Conservation (phyloP, 2,797 vertebrate genomes). For the Muscicapa striata region DNA sequence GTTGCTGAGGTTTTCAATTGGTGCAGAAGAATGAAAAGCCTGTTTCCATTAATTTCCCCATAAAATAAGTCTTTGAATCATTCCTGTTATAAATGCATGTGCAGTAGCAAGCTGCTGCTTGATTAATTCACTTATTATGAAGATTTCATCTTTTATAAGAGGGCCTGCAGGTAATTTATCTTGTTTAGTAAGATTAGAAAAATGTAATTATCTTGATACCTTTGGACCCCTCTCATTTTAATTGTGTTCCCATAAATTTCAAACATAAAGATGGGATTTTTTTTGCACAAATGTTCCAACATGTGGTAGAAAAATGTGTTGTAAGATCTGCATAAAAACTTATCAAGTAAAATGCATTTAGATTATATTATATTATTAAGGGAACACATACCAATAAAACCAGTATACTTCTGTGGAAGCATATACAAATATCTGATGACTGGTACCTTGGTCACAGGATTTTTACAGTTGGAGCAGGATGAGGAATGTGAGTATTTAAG, state of each 20-base stretch:
- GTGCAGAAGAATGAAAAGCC: constrained; percentile 99
- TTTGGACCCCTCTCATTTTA: constrained; percentile 91
- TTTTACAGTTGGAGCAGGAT: constrained; percentile 37
- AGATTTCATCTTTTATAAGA: constrained; percentile 99
- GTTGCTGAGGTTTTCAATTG: constrained; percentile 99
- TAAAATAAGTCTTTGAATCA: constrained; percentile 91
- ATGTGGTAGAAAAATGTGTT: constrained; percentile 79
- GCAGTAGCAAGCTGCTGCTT: constrained; percentile 90
- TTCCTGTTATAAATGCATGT: constrained; percentile 88
- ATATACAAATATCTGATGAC: constrained; percentile 41
- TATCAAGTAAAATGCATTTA: constrained; percentile 69
- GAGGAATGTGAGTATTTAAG: constrained; percentile 1
- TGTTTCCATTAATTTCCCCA: constrained; percentile 99
- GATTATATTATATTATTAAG: constrained; percentile 48
- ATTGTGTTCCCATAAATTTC: constrained; percentile 87
- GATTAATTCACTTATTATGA: constrained; percentile 99
- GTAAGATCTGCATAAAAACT: constrained; percentile 75
- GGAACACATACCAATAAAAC: constrained; percentile 54
- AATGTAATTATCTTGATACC: constrained; percentile 99
- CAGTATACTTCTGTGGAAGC: background rate
- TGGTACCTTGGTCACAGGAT: background rate
- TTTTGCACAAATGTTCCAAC: constrained; percentile 79
- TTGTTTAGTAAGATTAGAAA: constrained; percentile 95
- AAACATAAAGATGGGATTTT: constrained; percentile 82
- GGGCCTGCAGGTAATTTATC: constrained; percentile 99